phyloP scores from a whole-genome alignment of 35 echinoderm and acorn worm genomes.

The Ptychodera flava region DNA sequence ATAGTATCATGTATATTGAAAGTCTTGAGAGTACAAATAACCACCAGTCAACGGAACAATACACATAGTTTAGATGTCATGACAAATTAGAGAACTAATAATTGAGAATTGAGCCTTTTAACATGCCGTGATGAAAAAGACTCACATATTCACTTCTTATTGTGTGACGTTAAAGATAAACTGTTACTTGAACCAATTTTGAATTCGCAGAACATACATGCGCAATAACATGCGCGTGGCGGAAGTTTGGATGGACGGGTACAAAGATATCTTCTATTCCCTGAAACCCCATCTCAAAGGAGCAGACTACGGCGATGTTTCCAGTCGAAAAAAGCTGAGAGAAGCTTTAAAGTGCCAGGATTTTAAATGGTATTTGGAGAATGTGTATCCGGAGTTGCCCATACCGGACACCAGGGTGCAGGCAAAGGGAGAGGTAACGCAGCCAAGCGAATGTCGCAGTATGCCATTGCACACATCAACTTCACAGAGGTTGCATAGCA shows the following conservation, averaged over 20 bases:
- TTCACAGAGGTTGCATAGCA: too few relatives aligned
- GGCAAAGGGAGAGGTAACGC: not conserved
- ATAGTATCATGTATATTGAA: too few relatives aligned
- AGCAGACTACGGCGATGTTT: constrained; percentile 4
- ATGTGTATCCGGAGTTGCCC: not conserved
- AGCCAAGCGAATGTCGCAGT: not conserved
- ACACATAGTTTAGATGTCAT: too few relatives aligned
- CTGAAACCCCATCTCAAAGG: constrained; percentile 26
- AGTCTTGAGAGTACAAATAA: too few relatives aligned
- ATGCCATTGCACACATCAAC: not conserved
- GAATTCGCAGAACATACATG: constrained; percentile 72
- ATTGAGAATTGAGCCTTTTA: too few relatives aligned
- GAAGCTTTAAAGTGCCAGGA: not conserved
- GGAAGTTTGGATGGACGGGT: constrained; percentile 89
- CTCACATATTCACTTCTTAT: too few relatives aligned
- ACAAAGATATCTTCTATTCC: constrained; percentile 64
- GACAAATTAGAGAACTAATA: too few relatives aligned
- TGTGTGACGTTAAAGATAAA: too few relatives aligned
- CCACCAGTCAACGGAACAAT: too few relatives aligned
- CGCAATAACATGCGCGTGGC: constrained; percentile 72
- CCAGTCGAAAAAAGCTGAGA: not conserved
- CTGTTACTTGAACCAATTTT: too few relatives aligned
- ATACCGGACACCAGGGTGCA: not conserved
- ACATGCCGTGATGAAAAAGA: too few relatives aligned
- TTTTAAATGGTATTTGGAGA: constrained; percentile 18